phyloP scores from a whole-genome alignment of 2,888 invertebrate species.

The Resseliella maxima region DNA sequence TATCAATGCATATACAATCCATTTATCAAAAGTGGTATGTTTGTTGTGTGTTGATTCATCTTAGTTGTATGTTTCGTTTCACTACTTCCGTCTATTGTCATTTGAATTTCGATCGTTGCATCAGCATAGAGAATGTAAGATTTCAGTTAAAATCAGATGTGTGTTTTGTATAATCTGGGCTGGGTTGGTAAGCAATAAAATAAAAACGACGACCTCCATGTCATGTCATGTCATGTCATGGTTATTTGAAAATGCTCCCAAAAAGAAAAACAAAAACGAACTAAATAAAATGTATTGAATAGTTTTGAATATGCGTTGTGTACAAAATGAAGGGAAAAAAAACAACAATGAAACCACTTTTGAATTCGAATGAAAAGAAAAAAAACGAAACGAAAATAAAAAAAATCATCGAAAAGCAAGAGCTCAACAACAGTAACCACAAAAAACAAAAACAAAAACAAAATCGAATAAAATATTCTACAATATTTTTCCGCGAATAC shows the following conservation, averaged over 20 bases:
- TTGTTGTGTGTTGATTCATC: background rate
- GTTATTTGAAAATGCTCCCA: conserved; percentile 10
- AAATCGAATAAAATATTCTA: conserved; percentile 31
- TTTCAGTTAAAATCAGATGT: background rate
- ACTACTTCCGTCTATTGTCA: background rate
- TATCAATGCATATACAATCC: conserved; percentile 24
- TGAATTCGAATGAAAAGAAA: background rate
- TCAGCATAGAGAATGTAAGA: background rate
- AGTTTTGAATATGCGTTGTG: conserved; percentile 4
- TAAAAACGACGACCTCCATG: conserved; percentile 8
- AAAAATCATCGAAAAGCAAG: background rate
- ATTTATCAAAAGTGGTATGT: background rate
- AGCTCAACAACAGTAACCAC: background rate
- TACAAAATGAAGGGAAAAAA: conserved; percentile 8
- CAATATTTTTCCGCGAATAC: background rate
- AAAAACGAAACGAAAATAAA: background rate
- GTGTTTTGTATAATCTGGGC: background rate
- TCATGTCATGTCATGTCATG: conserved; percentile 39
- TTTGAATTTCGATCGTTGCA: background rate
- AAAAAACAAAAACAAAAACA: background rate
- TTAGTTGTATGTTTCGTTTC: background rate
- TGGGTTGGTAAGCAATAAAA: conserved; percentile 38
- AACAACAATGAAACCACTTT: conserved; percentile 8
- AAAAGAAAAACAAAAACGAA: background rate
- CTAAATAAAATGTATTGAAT: conserved; percentile 29